Conservation (phyloP, 2,888 invertebrate species). For the Drosophila emarginata region DNA sequence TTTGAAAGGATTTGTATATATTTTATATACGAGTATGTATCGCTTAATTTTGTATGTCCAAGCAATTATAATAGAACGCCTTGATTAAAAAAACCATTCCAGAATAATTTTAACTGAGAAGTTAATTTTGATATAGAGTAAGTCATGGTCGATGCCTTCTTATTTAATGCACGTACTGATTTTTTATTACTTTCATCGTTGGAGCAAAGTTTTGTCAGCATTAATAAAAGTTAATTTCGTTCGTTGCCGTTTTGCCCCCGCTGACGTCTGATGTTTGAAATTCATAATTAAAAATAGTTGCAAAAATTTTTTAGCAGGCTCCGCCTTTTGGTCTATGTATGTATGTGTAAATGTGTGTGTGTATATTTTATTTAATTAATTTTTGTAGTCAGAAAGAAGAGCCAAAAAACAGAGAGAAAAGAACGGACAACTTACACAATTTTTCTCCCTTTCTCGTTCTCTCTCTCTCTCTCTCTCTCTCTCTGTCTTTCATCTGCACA, state of each 20-base stretch:
- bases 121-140: background rate
- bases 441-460: background rate
- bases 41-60: no score
- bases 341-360: constrained; percentile 13
- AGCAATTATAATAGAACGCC: no score
- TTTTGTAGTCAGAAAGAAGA: constrained; percentile 29
- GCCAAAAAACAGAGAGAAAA: constrained; percentile 1
- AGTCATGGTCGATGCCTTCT: background rate
- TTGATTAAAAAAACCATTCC: no score
- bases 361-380: constrained; percentile 56
- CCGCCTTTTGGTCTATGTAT: background rate
- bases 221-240: constrained; percentile 70
- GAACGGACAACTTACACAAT: constrained; percentile 9
- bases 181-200: constrained; percentile 42
- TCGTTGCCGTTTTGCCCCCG: background rate
- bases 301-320: constrained; percentile 33
- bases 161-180: constrained; percentile 14
- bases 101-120: no score
- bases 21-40: no score
- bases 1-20: no score
- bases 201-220: constrained; percentile 51
- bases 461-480: constrained; percentile 10
- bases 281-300: constrained; percentile 74
- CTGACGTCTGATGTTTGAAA: constrained; percentile 51
- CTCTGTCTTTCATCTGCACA: constrained; percentile 32